Evolutionary conservation across 2,888 invertebrate genomes (phyloP), one percentile per base, ranked within the genome.

Genomic region (Tetranychus piercei): DNA sequence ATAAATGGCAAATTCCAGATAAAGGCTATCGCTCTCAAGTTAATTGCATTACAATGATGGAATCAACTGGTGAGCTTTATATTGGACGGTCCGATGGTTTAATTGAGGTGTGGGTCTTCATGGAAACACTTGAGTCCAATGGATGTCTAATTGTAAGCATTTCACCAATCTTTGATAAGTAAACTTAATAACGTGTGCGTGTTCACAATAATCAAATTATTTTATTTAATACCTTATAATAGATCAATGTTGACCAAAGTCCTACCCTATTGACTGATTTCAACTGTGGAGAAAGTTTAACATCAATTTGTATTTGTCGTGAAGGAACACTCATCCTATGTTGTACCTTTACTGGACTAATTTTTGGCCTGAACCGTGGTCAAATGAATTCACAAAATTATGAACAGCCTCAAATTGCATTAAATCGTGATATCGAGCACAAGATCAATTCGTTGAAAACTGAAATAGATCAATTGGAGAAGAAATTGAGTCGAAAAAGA

Each of bases 41-140:
- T 65, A 86, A 87, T 20, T 87, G 87, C 75, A 82, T 91, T 70
- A 22, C 73, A 18, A 88, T 87, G 78, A 88, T 87, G 79, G 88
- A 88, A 80, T 88, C 88, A 34, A 85, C 89, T 76, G 85, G 87
- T 78, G 88, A 93, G 76, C 85, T 94, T 74, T 83, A 90, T 23
- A 88, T 94, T 78, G 95, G 94, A 4, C 88, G 93, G 69, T 88
- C 90, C 78, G 94, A 95, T 84, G 96, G 96, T 15, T 87, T 88
- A 65, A 86, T 96, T 74, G 92, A 94, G 78, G 86, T 94, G 15
- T 88, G 90, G 80, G 82, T 84, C 45, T 83, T 84, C 77, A 84
- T 84, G 75, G 82, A 85, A 64, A 83, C 23, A 44, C 73, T 45
- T 18, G 74, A 74, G 67, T 64, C 72, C 44, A 73, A n/a, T 74